A percentile compares a stretch with the other conserved stretches of the same genome.
Conservation (phyloP, 2,888 invertebrate species). For the Hirudinaria manillensis region DNA sequence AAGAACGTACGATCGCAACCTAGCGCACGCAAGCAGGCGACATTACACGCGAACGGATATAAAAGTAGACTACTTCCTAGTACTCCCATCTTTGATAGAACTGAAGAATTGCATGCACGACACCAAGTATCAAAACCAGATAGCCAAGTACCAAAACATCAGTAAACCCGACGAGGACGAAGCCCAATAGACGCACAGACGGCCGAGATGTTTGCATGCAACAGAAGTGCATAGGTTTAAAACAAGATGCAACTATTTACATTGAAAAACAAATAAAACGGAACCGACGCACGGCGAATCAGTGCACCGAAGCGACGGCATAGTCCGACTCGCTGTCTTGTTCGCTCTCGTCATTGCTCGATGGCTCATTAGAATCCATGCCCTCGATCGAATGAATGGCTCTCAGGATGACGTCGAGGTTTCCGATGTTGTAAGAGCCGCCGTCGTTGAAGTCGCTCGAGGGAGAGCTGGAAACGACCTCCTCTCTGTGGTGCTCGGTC, state of each 20-base stretch:
- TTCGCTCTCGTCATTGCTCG: not conserved
- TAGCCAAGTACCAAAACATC: not conserved
- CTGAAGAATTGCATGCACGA: not conserved
- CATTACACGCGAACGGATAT: not conserved
- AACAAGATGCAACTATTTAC: slow-evolving; percentile 16
- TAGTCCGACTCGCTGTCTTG: slow-evolving; percentile 8
- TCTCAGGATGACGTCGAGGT: not conserved
- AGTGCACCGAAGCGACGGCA: not conserved
- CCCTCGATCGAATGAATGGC: slow-evolving; percentile 12
- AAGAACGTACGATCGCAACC: not conserved
- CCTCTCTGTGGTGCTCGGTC: too few species aligned
- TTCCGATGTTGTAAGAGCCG: not conserved
- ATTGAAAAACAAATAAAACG: not conserved
- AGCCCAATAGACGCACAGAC: too few species aligned
- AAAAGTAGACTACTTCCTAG: not conserved
- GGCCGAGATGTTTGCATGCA: not conserved
- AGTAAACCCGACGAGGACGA: not conserved
- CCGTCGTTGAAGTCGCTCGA: too few species aligned
- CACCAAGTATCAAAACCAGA: not conserved
- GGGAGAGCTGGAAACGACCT: too few species aligned
- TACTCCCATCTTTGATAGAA: too few species aligned
- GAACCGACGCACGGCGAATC: not conserved
- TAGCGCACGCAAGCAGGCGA: not conserved
- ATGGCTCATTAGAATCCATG: not conserved
- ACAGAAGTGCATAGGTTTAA: slow-evolving; percentile 2